Evolutionary conservation across 1,140 invertebrate genomes (phyloP), one percentile per base, ranked within the genome.

Genomic region (Cyphomyrmex costatus): DNA sequence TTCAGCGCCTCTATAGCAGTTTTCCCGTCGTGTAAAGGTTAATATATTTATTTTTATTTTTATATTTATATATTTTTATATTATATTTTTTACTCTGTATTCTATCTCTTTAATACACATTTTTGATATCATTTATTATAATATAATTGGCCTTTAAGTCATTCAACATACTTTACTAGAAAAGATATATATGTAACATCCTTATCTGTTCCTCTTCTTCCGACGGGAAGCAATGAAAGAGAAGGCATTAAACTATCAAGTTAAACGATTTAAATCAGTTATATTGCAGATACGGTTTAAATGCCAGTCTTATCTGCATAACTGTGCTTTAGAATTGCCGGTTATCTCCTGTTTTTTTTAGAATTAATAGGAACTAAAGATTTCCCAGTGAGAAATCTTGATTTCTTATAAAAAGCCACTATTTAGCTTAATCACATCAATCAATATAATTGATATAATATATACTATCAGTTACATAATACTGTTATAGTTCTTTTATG

Each of bases 231-330:
- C 27, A 33, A 33, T 49, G 42, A 78, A 63, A 65, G 36, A 77
- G 33, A 12, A 21, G 24, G 21, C 24, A 46, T 63, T 78, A 78
- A 65, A 78, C 19, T 60, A 65, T 78, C 21, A 65, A 78, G 19
- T 49, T 49, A 46, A 56, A 30, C 16, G 30, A 27, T 56, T 68
- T 56, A 33, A 49, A 78, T 78, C 63, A 70, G 24, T 42, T 42
- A 21, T 14, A 80, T 14, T 3, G 76, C 10, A n/a, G 63, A 60
- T 30, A 56, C 12, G 8, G 49, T 66, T 80, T 56, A 70, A 70
- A 70, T 70, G 16, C 16, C 21, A 58, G 30, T 36, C 16, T 53
- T 24, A 56, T 56, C 30, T 24, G 7, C 33, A 16, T 27, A 70
- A 33, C 56, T 53, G 42, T 24, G 16, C 12, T 30, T 21, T 36